Conservation (phyloP, 2,113 vertebrate genomes). For the Alosa alosa region DNA sequence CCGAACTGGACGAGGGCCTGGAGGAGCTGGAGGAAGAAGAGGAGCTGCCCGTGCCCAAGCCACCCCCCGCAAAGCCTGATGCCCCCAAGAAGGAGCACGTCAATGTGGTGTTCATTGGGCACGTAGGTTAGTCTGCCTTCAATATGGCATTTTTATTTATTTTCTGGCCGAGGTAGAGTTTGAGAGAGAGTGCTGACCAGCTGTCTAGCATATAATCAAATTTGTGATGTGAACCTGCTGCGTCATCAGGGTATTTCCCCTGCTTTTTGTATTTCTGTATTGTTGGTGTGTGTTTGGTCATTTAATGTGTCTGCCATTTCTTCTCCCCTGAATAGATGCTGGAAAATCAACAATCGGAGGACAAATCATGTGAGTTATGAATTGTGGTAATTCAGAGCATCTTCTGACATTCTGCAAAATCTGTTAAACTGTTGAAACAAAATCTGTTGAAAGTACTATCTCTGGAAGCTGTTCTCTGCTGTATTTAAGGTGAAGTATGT, state of each 20-base stretch:
- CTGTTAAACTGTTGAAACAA: too few species aligned
- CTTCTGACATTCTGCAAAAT: neutral
- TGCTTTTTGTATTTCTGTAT: neutral
- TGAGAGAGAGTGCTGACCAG: neutral
- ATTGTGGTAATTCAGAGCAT: neutral
- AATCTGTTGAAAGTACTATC: neutral
- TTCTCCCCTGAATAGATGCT: slow-evolving; percentile 76
- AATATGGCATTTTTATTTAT: too few species aligned
- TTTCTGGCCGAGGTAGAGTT: neutral
- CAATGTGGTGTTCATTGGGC: slow-evolving; percentile 97
- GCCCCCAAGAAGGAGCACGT: slow-evolving; percentile 98
- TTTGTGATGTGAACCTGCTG: neutral
- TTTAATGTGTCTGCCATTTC: neutral
- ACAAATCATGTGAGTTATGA: slow-evolving; percentile 92
- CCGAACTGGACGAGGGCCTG: slow-evolving; percentile 67
- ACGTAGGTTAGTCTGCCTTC: slow-evolving; percentile 82
- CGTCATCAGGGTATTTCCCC: neutral
- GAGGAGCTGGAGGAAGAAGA: slow-evolving; percentile 94
- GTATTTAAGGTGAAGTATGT: neutral
- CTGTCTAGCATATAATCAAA: neutral
- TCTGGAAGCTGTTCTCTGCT: neutral
- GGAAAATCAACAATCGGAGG: slow-evolving; percentile 99
- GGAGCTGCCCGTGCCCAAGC: slow-evolving; percentile 86
- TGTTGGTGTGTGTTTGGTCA: neutral
- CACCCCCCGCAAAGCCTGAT: slow-evolving; percentile 79